Conservation (phyloP, 1,140 invertebrate genomes). For the Hypsibius dujardini region DNA sequence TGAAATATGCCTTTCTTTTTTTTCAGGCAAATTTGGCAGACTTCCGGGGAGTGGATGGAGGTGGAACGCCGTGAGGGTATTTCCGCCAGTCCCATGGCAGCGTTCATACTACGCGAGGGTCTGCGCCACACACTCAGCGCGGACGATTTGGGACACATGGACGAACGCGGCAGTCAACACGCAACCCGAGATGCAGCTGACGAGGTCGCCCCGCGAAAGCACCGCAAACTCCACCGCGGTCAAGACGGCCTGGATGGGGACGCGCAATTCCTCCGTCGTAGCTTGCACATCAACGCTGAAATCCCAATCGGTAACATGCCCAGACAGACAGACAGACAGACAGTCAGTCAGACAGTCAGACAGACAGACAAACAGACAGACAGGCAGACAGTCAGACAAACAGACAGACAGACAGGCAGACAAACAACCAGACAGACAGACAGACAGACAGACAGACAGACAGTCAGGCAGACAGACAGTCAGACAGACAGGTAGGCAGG, state of each 20-base stretch:
- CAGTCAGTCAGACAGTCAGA: no score
- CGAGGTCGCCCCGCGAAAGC: background rate
- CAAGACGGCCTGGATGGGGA: background rate
- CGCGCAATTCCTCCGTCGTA: background rate
- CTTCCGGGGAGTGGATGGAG: background rate
- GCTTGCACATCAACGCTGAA: constrained; percentile 5
- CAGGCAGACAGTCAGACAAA: no score
- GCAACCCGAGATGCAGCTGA: background rate
- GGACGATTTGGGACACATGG: background rate
- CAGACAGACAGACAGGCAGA: no score
- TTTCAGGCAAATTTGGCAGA: constrained; percentile 2
- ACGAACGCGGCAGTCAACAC: background rate
- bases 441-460: no score
- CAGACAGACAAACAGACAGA: no score
- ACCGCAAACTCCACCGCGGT: background rate
- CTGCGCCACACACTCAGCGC: background rate
- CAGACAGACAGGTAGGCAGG: no score
- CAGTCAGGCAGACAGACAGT: no score
- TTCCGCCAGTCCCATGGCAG: background rate
- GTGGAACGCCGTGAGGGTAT: background rate
- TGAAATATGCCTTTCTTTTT: background rate
- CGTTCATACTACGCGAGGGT: background rate
- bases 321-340: no score
- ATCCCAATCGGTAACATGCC: background rate
- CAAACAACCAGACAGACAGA: no score